Evolutionary conservation across 2,888 invertebrate genomes (phyloP).

Genomic region (Clunio marinus): DNA sequence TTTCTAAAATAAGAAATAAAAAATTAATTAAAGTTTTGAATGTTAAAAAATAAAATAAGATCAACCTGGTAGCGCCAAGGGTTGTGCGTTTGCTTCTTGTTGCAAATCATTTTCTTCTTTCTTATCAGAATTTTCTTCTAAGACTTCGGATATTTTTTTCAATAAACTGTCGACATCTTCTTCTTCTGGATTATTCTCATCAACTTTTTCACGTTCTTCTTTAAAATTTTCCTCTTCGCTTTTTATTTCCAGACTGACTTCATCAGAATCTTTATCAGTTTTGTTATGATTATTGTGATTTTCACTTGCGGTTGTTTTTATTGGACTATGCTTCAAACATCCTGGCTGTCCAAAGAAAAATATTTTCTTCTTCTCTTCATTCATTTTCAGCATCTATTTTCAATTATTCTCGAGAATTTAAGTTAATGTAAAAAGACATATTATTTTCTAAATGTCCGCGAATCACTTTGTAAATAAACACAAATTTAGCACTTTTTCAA

Average conservation of each 20-base stretch:
- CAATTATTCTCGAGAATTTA: no score
- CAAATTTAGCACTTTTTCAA: no score
- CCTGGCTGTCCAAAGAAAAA: conserved; percentile 29
- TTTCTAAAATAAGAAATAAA: no score
- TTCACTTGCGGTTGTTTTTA: conserved; percentile 12
- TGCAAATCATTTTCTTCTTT: neutral
- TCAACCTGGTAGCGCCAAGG: no score
- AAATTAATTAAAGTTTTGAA: no score
- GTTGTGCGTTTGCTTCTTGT: no score
- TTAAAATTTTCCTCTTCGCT: neutral
- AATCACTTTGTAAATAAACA: no score
- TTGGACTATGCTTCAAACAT: conserved; percentile 27
- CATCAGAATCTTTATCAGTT: neutral
- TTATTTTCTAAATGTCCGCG: no score
- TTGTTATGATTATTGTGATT: neutral
- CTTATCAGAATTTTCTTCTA: neutral
- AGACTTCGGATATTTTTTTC: neutral
- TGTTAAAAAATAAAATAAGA: no score
- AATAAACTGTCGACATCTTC: neutral
- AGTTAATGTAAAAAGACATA: no score
- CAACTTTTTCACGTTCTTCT: neutral
- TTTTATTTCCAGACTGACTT: no score
- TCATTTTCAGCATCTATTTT: no score
- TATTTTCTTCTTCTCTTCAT: conserved; percentile 11
- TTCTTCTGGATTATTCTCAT: neutral